These are phyloP conservation scores for Alcis repandata DNA, from an alignment of 2,888 invertebrate genomes.

Conservation along the genomic window DNA sequence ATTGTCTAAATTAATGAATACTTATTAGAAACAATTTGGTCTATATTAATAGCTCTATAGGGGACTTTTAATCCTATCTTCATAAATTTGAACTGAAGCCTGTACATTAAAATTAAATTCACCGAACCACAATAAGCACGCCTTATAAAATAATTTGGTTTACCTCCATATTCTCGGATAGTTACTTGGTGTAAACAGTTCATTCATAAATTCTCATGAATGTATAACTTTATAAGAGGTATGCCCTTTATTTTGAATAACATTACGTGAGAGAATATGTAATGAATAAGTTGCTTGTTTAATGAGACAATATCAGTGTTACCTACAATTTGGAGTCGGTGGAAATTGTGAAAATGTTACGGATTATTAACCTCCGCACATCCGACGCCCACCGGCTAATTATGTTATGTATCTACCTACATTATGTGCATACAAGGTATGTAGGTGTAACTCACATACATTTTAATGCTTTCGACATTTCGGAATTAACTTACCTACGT, in stretches of 20 bases:
- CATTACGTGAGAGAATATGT: background rate
- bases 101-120: too few species aligned
- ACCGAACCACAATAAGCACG: too few species aligned
- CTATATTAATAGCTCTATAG: too few species aligned
- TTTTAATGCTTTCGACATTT: background rate
- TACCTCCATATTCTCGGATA: too few species aligned
- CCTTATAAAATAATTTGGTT: background rate
- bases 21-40: too few species aligned
- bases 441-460: background rate
- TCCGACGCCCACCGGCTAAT: conserved; percentile 62
- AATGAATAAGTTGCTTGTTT: background rate
- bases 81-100: too few species aligned
- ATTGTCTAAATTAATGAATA: too few species aligned
- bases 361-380: conserved; percentile 56
- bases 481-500: background rate
- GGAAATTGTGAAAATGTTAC: conserved; percentile 57
- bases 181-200: background rate
- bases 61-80: too few species aligned
- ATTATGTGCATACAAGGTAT: background rate
- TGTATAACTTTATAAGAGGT: background rate
- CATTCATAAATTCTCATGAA: background rate
- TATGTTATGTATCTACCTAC: conserved; percentile 6
- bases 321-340: background rate
- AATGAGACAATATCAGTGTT: background rate
- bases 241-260: background rate